These are phyloP conservation scores for Taxidea taxus DNA, from an alignment of 2,113 vertebrate genomes.

Conservation along the genomic window DNA sequence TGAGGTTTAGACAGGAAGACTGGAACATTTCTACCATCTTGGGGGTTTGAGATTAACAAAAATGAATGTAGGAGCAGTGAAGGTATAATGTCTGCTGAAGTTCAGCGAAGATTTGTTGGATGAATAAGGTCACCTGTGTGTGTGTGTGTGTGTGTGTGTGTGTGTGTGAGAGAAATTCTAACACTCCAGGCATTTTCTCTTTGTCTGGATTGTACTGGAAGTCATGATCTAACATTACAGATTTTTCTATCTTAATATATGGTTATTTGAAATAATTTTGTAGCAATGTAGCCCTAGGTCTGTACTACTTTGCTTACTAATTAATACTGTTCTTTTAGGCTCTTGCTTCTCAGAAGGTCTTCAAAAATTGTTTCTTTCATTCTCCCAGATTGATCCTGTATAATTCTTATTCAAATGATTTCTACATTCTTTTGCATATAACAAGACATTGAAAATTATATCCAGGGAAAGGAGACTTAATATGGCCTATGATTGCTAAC, in stretches of 20 bases:
- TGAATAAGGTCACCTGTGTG: neutral
- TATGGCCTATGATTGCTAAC: neutral
- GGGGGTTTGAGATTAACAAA: neutral
- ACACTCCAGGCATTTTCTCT: neutral
- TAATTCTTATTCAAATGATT: neutral
- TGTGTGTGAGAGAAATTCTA: neutral
- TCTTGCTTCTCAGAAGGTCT: conserved; percentile 6
- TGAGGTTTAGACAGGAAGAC: neutral
- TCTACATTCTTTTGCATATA: neutral
- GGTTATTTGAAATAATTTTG: conserved; percentile 21
- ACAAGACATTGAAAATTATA: conserved; percentile 8
- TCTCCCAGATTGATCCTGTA: neutral
- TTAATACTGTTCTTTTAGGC: neutral
- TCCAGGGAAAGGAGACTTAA: neutral
- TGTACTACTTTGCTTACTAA: neutral
- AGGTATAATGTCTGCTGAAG: neutral
- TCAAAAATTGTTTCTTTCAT: neutral
- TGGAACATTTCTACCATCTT: neutral
- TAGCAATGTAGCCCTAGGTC: neutral
- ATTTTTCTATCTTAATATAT: neutral
- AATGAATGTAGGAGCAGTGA: conserved; percentile 1
- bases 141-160: neutral
- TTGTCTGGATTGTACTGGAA: neutral
- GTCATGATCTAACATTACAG: neutral
- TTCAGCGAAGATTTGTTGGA: neutral